Evolutionary conservation across 2,888 invertebrate genomes (phyloP), one percentile per base, ranked within the genome.

Genomic region (Lepidocyrtinus sp.): DNA sequence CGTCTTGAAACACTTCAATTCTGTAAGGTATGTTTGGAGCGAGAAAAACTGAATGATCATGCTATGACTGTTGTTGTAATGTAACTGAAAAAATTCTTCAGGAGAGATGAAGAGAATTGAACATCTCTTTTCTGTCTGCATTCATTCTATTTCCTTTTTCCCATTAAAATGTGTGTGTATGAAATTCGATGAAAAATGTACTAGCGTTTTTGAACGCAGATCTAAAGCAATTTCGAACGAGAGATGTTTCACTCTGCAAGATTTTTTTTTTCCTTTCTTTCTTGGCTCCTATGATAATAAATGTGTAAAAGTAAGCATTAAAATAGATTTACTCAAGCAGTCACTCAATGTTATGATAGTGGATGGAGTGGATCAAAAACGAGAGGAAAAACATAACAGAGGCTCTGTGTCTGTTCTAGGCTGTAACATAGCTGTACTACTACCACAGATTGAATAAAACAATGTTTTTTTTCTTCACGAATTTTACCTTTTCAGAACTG

Each of bases 301-400:
- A 19, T 36, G 36, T 36, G 36, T 36, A 27, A 12, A 59, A 59
- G 26, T 2, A 62, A 36, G 72, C 46, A 62, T 72, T 72, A 72
- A 72, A 72, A 72, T 72, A 72, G 72, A 72, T 72, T 72, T 62
- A 72, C 72, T 72, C 72, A 63, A 63, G 72, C 63, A 72, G 63
- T 62, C 72, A 72, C 36, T 72, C 72, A 72, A 72, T 72, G 72
- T 72, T 36, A 36, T 36, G 36, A 36, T 36, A 36, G 36, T 36
- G 36, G 36, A 36, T 36, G 36, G 36, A 36, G 36, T 36, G 36
- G 36, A 36, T 36, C 36, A 36, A 36, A 36, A 36, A 12, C 5
- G 36, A 36, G 12, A 36, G 12, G 12, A 36, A 36, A 36, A 36
- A 36, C 36, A 36, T 36, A 12, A 36, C 5, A 36, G 36, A 36